Base-by-base conservation (phyloP, 1,140 invertebrate species). In the Ceratina australensis region DNA sequence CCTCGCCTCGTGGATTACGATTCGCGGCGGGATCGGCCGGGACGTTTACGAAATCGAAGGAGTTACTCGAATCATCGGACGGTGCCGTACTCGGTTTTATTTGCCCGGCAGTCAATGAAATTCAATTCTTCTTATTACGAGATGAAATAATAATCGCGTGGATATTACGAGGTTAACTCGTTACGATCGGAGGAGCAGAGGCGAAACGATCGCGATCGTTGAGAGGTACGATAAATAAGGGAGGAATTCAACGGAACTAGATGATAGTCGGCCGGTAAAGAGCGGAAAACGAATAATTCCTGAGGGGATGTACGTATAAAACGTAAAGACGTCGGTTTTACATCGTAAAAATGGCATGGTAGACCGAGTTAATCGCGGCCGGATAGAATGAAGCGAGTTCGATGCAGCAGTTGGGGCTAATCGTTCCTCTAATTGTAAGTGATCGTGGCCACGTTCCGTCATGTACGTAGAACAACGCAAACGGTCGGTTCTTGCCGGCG, bases 321-420 rank as follows among this genome's bases (percentile, higher is more conserved):
- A 71, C 3, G 28, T 15, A 10, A 15, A 20, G 18, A 59, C 7
- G 10, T 8, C n/a, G 52, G 52, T 76, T 20, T 33, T n/a, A 24
- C 20, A 64, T 18, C 26, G 66, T 22, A 78, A 59, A 72, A 65
- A 50, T 65, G 22, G 52, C 33, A 26, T 49, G 72, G 72, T 65
- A 72, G 52, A n/a, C 50, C 5, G 20, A 20, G 75, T 78, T 78
- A 59, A 75, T 78, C 60, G 50, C 42, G 33, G 59, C 7, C 12
- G 49, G 59, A 16, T 49, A 57, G 68, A 77, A 67, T 56, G 80
- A 42, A 52, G 57, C 72, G 61, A 76, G 79, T 85, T 84, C 72
- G 82, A 85, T 60, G 84, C 82, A 84, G 79, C 82, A 84, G 84
- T 85, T 76, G 49, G 61, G 67, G 69, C 75, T 84, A 85, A 85